Percentiles rank a stretch among this genome's conserved stretches.
Evolutionary conservation across 2,113 vertebrate genomes (phyloP).

Genomic region (Agapornis roseicollis): DNA sequence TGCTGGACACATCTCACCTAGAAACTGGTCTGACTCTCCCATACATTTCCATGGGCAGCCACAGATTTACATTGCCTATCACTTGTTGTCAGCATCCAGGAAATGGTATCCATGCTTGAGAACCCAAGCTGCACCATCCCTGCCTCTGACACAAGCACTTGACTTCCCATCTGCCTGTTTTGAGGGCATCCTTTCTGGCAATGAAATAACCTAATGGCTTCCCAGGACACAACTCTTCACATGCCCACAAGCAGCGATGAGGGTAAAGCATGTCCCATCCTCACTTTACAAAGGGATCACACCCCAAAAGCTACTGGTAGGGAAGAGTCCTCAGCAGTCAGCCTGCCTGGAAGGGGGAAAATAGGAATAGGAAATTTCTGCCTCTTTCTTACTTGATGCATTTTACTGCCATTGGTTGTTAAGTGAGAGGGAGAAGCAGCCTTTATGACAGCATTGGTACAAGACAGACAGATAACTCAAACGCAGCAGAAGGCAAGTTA

Average conservation of each 20-base stretch:
- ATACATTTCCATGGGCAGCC: background rate
- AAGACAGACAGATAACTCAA: background rate
- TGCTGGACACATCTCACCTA: background rate
- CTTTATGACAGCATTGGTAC: slow-evolving; percentile 19
- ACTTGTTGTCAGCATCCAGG: background rate
- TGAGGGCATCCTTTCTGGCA: background rate
- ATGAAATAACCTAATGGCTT: background rate
- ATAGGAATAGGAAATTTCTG: background rate
- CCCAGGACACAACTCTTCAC: background rate
- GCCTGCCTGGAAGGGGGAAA: background rate
- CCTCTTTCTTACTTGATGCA: slow-evolving; percentile 10
- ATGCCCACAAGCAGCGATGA: rapidly evolving
- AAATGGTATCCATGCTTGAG: background rate
- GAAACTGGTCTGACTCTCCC: rapidly evolving
- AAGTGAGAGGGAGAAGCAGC: background rate
- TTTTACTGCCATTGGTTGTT: slow-evolving; percentile 19
- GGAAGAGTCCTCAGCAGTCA: background rate
- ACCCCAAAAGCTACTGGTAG: background rate
- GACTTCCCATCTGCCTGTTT: background rate
- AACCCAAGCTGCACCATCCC: background rate
- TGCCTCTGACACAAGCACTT: background rate
- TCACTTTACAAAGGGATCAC: background rate
- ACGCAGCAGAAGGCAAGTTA: background rate
- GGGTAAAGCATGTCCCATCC: background rate
- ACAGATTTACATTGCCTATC: rapidly evolving